Base-by-base conservation (phyloP, 2,113 vertebrate genomes). In the Potamarius usumacintae region DNA sequence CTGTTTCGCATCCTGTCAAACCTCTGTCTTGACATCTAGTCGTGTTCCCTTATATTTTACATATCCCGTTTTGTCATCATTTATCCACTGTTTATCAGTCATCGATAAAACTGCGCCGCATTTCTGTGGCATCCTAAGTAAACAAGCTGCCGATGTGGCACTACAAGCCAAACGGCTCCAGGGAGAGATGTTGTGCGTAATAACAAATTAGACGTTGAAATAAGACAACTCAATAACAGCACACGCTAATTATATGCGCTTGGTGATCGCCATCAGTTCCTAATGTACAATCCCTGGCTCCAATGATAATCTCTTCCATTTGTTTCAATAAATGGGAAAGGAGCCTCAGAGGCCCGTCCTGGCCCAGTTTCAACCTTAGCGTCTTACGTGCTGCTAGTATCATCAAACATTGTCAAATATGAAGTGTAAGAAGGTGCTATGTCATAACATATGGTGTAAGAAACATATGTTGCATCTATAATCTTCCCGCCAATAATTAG, bases 181-280 rank as follows among this genome's bases (percentile, higher is more conserved):
- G 92, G 92, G 92, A 92, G 92, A 92, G 90, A 93, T 90, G 91
- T 93, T 93, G 91, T 87, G 90, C 86, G 90, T 89, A 93, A 91
- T 93, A 94, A 95, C 94, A 94, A 94, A 94, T 95, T 92, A 95
- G 92, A 93, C 92, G 92, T 91, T 92, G 92, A 94, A 95, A 94
- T 93, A 95, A 93, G 93, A 95, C 90, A 79, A 92, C 93, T 94
- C 92, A 94, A 92, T 95, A 93, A 92, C 89, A 87, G 91, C 87
- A 91, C 88, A 92, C 89, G 94, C 93, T 94, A 93, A 94, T 92
- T 94, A 92, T 93, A 89, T 85, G 92, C 90, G 92, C 87, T 48
- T 62, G 91, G 87, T 92, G 91, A 89, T 89, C 82, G 89, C 93
- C 92, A 94, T 94, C 93, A 93, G 92, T 93, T 94, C 93, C 85